Base-by-base conservation (phyloP, 2,113 vertebrate species). In the Alethe diademata region DNA sequence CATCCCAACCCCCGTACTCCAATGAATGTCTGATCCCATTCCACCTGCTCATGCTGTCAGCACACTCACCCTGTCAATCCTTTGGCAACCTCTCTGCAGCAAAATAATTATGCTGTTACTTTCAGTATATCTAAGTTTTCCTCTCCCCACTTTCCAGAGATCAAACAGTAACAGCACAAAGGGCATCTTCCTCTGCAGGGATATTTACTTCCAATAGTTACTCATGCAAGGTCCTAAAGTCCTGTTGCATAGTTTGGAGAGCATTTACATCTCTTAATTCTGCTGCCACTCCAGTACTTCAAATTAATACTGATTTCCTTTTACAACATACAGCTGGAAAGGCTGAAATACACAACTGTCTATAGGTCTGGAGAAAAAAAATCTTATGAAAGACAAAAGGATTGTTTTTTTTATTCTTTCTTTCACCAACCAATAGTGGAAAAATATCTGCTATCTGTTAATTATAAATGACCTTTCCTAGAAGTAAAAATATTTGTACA, bases 261-360 rank as follows among this genome's bases (percentile, higher is more conserved):
- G 51, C 25, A 89, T 93, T 93, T 95, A 81, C 89, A 43, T 91
- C 69, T 86, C 53, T 86, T 88, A 95, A 51, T 84, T 97, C 80
- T 84, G 79, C 85, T 93, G 82, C 73, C 60, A 97, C 86, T 94
- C 72, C 83, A 96, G 78, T 86, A 95, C 85, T 98, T 97, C 93
- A 90, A 94, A 96, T 95, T 97, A 97, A 82, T 89, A 88, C 86
- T 58, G 79, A 96, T 96, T 97, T 97, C 94, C 85, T 95, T 40
- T 96, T 95, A 83, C 22, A 95, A 88, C 28, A 93, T 86, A 71
- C 71, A 95, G 89, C 38, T 88, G 85, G 94, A 96, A 97, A 91
- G 87, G 48, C 53, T 96, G 62, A 97, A 94, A 64, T 85, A 54
- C 33, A 91, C 66, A 93, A 74, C 24, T 72, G 33, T 60, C 80